These are phyloP conservation scores for Lethrus apterus DNA, from an alignment of 1,140 invertebrate genomes.

Conservation along the genomic window DNA sequence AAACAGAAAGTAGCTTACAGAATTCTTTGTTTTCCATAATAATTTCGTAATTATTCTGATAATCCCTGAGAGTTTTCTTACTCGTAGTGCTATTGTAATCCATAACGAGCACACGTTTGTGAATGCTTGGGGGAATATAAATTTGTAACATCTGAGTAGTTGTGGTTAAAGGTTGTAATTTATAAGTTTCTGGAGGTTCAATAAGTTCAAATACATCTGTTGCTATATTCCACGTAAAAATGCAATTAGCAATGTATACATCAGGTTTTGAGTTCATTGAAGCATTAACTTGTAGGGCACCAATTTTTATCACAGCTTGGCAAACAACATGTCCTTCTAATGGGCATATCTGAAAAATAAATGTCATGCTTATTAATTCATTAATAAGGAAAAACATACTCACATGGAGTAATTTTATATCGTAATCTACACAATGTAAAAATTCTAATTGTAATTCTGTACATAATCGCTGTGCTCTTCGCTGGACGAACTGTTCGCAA, in stretches of 20 bases:
- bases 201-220: constrained; percentile 36
- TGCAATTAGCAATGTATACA: constrained; percentile 31
- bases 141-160: constrained; percentile 21
- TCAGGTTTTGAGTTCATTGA: constrained; percentile 27
- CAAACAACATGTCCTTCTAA: constrained; percentile 38
- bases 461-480: constrained; percentile 36
- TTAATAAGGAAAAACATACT: constrained; percentile 19
- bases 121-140: constrained; percentile 30
- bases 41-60: constrained; percentile 34
- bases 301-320: constrained; percentile 39
- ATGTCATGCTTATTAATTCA: not conserved
- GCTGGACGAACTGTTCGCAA: constrained; percentile 40
- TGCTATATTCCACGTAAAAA: constrained; percentile 39
- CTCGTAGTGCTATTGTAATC: constrained; percentile 28
- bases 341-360: constrained; percentile 36
- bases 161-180: constrained; percentile 25
- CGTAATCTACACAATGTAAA: constrained; percentile 39
- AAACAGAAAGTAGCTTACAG: not conserved
- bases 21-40: constrained; percentile 5
- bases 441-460: constrained; percentile 35
- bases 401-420: constrained; percentile 39
- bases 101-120: constrained; percentile 33
- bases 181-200: constrained; percentile 26
- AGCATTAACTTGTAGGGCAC: constrained; percentile 30
- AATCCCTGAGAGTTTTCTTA: constrained; percentile 36